Evolutionary conservation across 92 coral and sea anemone species (phyloP).

Genomic region (Parazoanthus atlanticus): DNA sequence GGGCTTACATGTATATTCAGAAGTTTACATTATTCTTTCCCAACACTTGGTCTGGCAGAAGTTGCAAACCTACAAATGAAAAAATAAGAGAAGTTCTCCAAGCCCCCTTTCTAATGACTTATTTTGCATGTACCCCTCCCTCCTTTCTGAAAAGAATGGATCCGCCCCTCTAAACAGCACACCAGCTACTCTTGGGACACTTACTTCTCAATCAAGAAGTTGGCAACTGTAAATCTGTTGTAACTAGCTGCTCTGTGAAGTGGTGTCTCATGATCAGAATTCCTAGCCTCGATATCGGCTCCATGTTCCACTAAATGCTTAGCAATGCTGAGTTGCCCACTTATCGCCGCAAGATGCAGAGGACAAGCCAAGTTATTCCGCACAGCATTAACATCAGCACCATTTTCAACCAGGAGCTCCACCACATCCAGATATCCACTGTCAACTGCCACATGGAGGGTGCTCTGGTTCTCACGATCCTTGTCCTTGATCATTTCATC

Average conservation of each 20-base stretch:
- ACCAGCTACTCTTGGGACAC: neutral
- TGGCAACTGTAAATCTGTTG: constrained; percentile 67
- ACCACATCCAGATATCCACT: constrained; percentile 77
- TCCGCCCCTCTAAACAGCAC: neutral
- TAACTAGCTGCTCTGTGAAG: constrained; percentile 90
- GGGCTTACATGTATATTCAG: too few species aligned
- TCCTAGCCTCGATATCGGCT: constrained; percentile 93
- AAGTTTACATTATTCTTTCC: too few species aligned
- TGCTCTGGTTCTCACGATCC: constrained; percentile 84
- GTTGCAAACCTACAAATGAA: too few species aligned
- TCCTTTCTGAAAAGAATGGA: too few species aligned
- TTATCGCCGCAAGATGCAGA: constrained; percentile 91
- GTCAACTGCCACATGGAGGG: constrained; percentile 88
- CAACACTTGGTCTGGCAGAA: too few species aligned
- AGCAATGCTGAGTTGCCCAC: constrained; percentile 80
- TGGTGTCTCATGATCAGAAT: constrained; percentile 92
- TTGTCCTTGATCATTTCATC: constrained; percentile 65
- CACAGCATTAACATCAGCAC: constrained; percentile 83
- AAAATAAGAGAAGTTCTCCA: too few species aligned
- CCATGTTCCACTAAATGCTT: constrained; percentile 66
- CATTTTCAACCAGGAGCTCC: constrained; percentile 75
- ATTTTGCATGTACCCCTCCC: neutral
- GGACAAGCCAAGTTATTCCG: constrained; percentile 85
- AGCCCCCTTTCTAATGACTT: neutral
- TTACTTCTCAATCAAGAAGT: constrained; percentile 74